Base-by-base conservation (phyloP, 2,113 vertebrate genomes). In the Clarias macrocephalus region DNA sequence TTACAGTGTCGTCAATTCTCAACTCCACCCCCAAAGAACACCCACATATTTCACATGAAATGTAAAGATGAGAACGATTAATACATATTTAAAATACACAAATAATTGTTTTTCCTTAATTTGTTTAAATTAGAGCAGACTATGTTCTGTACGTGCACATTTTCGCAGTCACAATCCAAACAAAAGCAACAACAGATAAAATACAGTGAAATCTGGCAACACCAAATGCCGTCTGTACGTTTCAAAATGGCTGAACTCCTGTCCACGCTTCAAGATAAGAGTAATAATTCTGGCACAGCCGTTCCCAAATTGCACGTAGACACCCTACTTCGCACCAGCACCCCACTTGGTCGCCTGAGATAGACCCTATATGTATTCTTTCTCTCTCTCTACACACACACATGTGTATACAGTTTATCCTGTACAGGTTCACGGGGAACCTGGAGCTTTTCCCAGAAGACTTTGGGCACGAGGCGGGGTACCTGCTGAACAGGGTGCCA, bases 221-320 rank as follows among this genome's bases (percentile, higher is more conserved):
- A 30, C 25, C 15, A 11, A 0, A 21, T 48, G 4, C 28, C 13
- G 0, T 16, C 18, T 23, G 0, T 11, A 10, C 73, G 57, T 82
- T 66, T 68, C 70, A 80, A 80, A 86, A 82, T 86, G 66, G 80
- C 77, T 19, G 66, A 63, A 11, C 19, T 30, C 54, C 30, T 84
- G 19, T 37, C 6, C 37, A 62, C 70, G 9, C 82, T 75, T 88
- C 84, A 90, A 81, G 23, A 86, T 90, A 86, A 89, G 88, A 88
- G 87, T 84, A 76, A 16, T 73, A 30, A 12, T 23, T 19, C 19
- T 10, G 18, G 62, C 68, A 19, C 15, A 66, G 48, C 6, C 48
- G 48, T 48, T 48, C 48, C 48, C 48, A 48, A 7, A 48, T 48
- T 48, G 48, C 48, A 48, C 48, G 48, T 48, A 48, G 48, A 0